phyloP scores from a whole-genome alignment of 2,888 invertebrate genomes.

The Polyommatus iphigenia region DNA sequence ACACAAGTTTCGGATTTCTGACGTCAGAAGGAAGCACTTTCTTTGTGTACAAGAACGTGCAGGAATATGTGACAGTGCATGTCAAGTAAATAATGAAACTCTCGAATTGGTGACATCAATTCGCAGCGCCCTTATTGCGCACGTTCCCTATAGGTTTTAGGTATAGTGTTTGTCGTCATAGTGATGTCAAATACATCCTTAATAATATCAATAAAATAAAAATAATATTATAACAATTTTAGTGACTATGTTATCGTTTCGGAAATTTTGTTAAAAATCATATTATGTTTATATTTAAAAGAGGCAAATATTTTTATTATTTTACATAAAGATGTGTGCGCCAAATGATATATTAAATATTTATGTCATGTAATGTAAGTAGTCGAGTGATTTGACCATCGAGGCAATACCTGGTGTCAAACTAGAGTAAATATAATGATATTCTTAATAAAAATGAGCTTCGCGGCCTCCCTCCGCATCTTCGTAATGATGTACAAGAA shows the following conservation, averaged over 20 bases:
- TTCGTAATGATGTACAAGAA: conserved; percentile 30
- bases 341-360: conserved; percentile 32
- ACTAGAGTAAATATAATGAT: conserved; percentile 52
- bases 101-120: neutral
- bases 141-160: neutral
- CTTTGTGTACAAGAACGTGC: neutral
- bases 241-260: neutral
- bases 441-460: conserved; percentile 53
- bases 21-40: neutral
- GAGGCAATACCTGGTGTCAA: conserved; percentile 59
- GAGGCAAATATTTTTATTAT: neutral
- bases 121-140: neutral
- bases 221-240: neutral
- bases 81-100: neutral
- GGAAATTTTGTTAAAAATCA: neutral
- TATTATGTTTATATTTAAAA: neutral
- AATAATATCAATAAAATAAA: neutral
- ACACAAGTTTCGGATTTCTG: neutral
- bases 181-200: neutral
- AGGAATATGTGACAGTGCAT: neutral
- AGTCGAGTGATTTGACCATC: conserved; percentile 41
- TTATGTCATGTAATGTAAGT: conserved; percentile 33
- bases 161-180: neutral
- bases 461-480: conserved; percentile 50
- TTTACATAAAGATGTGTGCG: conserved; percentile 22